Evolutionary conservation across 2,888 invertebrate species (phyloP).

Genomic region (Thysanoteuthis rhombus): DNA sequence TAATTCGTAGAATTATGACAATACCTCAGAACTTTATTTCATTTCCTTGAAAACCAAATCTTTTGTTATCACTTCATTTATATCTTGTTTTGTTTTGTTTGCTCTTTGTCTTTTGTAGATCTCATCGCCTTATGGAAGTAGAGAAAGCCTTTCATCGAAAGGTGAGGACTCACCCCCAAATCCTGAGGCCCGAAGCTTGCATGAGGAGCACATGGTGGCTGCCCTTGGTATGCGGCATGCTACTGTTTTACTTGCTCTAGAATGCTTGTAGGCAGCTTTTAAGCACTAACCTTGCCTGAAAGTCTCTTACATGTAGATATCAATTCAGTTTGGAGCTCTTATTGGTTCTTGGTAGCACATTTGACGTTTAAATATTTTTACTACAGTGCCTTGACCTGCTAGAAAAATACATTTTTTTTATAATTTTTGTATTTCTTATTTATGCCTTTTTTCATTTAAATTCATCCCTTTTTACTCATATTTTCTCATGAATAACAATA

Average conservation of each 20-base stretch:
- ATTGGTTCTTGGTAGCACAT: slow-evolving; percentile 15
- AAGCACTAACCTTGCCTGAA: slow-evolving; percentile 31
- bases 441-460: neutral
- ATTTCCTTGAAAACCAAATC: neutral
- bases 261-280: slow-evolving; percentile 33
- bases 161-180: slow-evolving; percentile 50
- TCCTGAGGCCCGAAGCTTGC: slow-evolving; percentile 50
- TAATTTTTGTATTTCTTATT: neutral
- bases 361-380: neutral
- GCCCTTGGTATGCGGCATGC: slow-evolving; percentile 52
- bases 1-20: neutral
- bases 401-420: neutral
- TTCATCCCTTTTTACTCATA: neutral
- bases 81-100: neutral
- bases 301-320: slow-evolving; percentile 27
- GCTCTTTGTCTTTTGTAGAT: slow-evolving; percentile 44
- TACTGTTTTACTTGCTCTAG: slow-evolving; percentile 33
- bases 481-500: neutral
- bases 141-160: slow-evolving; percentile 62
- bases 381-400: neutral
- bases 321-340: slow-evolving; percentile 16
- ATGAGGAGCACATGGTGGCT: slow-evolving; percentile 58
- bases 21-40: neutral
- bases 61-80: neutral
- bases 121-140: slow-evolving; percentile 67